Conservation (phyloP, 2,797 vertebrate genomes). For the Sciaenops ocellatus region DNA sequence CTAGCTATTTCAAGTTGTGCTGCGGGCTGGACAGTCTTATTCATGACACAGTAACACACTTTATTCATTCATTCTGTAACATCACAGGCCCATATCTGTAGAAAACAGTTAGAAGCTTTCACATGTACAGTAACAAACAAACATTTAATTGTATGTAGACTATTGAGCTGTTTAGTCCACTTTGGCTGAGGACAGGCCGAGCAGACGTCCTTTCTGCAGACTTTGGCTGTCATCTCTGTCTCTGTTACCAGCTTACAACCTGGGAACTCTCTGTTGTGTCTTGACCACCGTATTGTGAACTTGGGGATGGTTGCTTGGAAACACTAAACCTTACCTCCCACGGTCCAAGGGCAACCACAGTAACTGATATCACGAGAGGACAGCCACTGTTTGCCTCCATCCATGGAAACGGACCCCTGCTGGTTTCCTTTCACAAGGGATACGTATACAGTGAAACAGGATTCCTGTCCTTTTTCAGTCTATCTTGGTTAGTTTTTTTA, state of each 20-base stretch:
- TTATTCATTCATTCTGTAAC: not conserved
- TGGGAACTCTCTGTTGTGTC: conserved; percentile 39
- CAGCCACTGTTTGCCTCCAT: conserved; percentile 64
- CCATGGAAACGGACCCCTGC: conserved; percentile 70
- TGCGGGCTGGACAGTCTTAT: too few relatives aligned
- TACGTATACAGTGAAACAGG: conserved; percentile 49
- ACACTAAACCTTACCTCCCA: conserved; percentile 66
- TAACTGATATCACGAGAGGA: conserved; percentile 69
- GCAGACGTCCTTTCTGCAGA: not conserved
- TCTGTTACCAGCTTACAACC: conserved; percentile 25
- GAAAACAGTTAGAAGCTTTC: not conserved
- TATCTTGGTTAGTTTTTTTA: conserved; percentile 18
- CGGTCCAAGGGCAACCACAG: conserved; percentile 58
- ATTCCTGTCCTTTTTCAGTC: conserved; percentile 31
- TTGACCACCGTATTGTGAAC: conserved; percentile 46
- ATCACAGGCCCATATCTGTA: not conserved
- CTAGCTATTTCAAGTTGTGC: too few relatives aligned
- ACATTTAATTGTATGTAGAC: not conserved
- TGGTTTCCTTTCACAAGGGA: conserved; percentile 53
- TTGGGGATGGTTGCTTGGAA: conserved; percentile 69
- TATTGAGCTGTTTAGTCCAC: not conserved
- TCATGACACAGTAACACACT: not conserved
- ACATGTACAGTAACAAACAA: not conserved
- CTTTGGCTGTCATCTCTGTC: conserved; percentile 17
- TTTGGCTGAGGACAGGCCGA: conserved; percentile 7